These are phyloP conservation scores for Aphis gossypii DNA, from an alignment of 1,140 invertebrate genomes.

Conservation along the genomic window DNA sequence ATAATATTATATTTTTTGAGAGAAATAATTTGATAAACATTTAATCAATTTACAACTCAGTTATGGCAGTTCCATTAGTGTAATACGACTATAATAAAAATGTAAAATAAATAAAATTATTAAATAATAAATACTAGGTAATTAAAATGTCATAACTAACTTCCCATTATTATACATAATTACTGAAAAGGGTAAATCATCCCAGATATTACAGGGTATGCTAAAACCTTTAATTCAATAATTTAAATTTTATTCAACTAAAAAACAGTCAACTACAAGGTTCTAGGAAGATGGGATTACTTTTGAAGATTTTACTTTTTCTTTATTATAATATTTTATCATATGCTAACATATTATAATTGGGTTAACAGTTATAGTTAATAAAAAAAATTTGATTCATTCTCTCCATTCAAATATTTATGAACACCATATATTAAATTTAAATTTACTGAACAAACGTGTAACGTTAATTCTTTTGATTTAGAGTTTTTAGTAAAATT, in stretches of 20 bases:
- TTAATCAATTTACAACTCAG: not conserved
- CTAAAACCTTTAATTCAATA: not conserved
- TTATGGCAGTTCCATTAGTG: not conserved
- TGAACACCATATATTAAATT: too few relatives aligned
- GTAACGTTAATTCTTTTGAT: too few relatives aligned
- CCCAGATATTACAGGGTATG: not conserved
- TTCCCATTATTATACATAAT: not conserved
- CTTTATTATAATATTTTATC: too few relatives aligned
- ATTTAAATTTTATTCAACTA: not conserved
- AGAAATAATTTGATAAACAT: not conserved
- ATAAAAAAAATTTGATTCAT: too few relatives aligned
- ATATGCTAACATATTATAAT: too few relatives aligned
- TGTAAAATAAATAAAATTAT: too few relatives aligned
- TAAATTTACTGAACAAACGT: too few relatives aligned
- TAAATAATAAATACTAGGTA: not conserved
- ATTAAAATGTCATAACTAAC: not conserved
- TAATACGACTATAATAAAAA: not conserved
- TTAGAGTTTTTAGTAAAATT: too few relatives aligned
- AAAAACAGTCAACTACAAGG: not conserved
- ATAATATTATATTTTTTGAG: not conserved
- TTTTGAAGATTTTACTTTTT: not conserved
- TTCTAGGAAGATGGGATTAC: not conserved
- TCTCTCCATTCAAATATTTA: too few relatives aligned
- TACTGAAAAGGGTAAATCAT: not conserved
- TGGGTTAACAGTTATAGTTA: too few relatives aligned